Base-by-base conservation (phyloP, 1,140 invertebrate species). In the Ooceraea biroi region DNA sequence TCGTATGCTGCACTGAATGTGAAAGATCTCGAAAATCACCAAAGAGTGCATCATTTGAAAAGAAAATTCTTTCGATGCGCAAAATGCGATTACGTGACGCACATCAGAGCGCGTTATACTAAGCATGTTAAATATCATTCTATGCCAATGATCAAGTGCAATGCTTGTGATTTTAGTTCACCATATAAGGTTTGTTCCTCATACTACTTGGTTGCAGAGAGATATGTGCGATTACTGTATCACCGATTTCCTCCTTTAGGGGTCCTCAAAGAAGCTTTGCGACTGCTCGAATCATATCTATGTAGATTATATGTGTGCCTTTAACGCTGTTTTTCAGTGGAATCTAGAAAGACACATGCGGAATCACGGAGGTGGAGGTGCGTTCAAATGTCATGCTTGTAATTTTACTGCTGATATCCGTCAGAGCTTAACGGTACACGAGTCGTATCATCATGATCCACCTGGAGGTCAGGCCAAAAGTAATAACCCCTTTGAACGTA, bases 101-200 rank as follows among this genome's bases (percentile, higher is more conserved):
- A 98, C 91, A 97, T 98, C 85, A 97, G 97, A 90, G 96, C 97
- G 1, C 96, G 98, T 61, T 99, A 97, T 92, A 98, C 97, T 46
- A 98, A 98, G 92, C 98, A 99, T 91, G 97, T 98, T n/a, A 98
- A 98, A 90, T 98, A 98, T 91, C 97, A 98, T 93, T 97, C 97
- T 52, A 97, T 98, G 97, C 97, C 97, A 69, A 98, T 98, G 96
- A 98, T 98, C 85, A 98, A 99, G 92, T 99, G 98, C 94, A 96
- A 97, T 60, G 96, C 97, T 90, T 99, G 98, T 94, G 97, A 98
- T 90, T 99, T 99, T 92, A 96, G 97, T 69, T 98, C 98, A 10
- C 97, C 98, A 7, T 98, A 98, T 94, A 98, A 98, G 91, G 93
- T 94, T 78, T 44, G 86, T 87, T 78, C 44, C 46, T 72, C 36